phyloP scores from a whole-genome alignment of 1,140 invertebrate species.

The Leptoteleia sp. region DNA sequence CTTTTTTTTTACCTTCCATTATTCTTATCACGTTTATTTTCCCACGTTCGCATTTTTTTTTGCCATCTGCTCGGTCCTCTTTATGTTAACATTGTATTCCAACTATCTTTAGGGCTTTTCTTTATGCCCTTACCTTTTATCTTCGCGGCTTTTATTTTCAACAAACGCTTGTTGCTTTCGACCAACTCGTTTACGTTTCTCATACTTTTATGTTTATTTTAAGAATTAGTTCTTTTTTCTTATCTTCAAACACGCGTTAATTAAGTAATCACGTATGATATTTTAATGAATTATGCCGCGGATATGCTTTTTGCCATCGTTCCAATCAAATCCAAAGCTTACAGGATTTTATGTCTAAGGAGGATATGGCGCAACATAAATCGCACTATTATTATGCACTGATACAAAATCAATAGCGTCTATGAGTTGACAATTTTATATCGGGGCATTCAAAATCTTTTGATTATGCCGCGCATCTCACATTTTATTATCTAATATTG shows the following conservation, averaged over 20 bases:
- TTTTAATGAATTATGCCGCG: too few species aligned
- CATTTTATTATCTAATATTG: not conserved
- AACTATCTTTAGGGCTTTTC: not conserved
- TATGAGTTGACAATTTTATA: not conserved
- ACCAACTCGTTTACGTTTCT: not conserved
- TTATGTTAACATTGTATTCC: conserved; percentile 1
- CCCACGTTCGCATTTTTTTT: conserved; percentile 1
- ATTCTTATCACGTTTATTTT: conserved; percentile 9
- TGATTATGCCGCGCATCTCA: not conserved
- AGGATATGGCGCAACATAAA: not conserved
- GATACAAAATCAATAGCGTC: conserved; percentile 1
- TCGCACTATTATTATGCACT: not conserved
- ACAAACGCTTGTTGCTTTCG: not conserved
- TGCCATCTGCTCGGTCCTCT: not conserved
- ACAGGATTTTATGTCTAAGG: not conserved
- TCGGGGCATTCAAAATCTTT: conserved; percentile 1
- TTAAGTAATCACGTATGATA: too few species aligned
- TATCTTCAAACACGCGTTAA: too few species aligned
- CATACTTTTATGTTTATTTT: too few species aligned
- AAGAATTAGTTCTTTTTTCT: too few species aligned
- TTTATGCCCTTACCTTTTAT: conserved; percentile 4
- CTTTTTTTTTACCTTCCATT: conserved; percentile 15
- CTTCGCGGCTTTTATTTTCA: not conserved
- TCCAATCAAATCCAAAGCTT: not conserved
- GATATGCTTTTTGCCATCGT: too few species aligned